These are phyloP conservation scores for Drosophila arizonae DNA, from an alignment of 1,140 invertebrate species.

Conservation along the genomic window DNA sequence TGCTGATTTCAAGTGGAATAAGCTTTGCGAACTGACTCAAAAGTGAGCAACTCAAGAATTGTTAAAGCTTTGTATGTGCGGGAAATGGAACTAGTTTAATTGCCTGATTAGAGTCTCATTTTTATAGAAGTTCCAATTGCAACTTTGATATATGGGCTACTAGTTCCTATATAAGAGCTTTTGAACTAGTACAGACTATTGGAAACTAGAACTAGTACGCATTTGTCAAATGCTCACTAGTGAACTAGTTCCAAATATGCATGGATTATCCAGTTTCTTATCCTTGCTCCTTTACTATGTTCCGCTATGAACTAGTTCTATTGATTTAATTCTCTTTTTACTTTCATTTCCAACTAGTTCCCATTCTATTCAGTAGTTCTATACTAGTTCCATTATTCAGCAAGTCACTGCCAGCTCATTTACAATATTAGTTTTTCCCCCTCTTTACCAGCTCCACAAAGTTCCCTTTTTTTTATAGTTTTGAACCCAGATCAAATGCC, in stretches of 20 bases:
- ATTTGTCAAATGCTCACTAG: too few relatives aligned
- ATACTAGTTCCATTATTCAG: too few relatives aligned
- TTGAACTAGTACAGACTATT: neutral
- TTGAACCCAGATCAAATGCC: slow-evolving; percentile 9
- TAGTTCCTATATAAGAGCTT: neutral
- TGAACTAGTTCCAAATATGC: too few relatives aligned
- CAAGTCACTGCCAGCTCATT: neutral
- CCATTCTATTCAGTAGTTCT: neutral
- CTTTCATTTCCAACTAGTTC: neutral
- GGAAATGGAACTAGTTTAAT: neutral
- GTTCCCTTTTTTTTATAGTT: neutral
- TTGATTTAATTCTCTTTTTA: too few relatives aligned
- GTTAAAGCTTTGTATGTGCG: neutral
- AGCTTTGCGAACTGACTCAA: neutral
- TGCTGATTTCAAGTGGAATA: neutral
- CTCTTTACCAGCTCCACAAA: neutral
- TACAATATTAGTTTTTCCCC: neutral
- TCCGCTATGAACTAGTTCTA: neutral
- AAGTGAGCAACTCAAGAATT: neutral
- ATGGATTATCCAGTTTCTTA: too few relatives aligned
- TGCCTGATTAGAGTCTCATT: neutral
- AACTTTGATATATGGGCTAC: neutral
- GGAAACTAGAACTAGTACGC: too few relatives aligned
- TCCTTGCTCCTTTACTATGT: too few relatives aligned
- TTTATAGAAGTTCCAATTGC: neutral